Evolutionary conservation across 2,797 vertebrate species (phyloP), one percentile per base, ranked within the genome.

Genomic region (Hybognathus amarus): DNA sequence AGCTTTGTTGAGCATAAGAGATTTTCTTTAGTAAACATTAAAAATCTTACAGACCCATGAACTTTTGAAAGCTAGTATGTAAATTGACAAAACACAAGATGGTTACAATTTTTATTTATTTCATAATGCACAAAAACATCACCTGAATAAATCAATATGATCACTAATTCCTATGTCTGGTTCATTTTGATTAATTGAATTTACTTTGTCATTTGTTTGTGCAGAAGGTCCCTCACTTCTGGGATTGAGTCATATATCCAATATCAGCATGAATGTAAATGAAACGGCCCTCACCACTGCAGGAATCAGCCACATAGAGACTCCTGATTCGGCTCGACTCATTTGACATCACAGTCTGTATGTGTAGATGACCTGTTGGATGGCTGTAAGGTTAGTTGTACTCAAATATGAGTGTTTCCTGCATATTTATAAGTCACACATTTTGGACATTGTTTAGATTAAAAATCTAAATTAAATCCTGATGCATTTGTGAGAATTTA

Each of bases 211-310:
- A 17, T 83, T 17, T 85, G 27, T 83, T 75, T 54, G 8, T 77
- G 9, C 69, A 93, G 93, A 94, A 1, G 92, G 91, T 40, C 77
- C 91, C 0, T 94, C 93, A 80, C 91, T 98, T 61, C 93, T 98
- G 85, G 97, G 99, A 0, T 92, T 99, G 92, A 99, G 98, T 91
- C 94, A 95, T 89, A 99, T 99, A 90, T 98, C 98, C 69, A 98
- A 94, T 85, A 93, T 96, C 67, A 98, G 88, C 88, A 89, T 94
- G 88, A 96, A 93, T 15, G 85, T 97, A 87, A 97, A 95, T 73
- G 97, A 99, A 92, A 97, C 98, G 0, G 90, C 94, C 0, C 89
- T 92, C 89, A 96, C 92, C 75, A 97, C 94, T 40, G 84, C 85
- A 83, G 91, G 90, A 87, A 88, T 89, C 85, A 96, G 93, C 90